Conservation (phyloP, 37 sponge, comb jelly and placozoan species). For the Aphrocallistes beatrix region DNA sequence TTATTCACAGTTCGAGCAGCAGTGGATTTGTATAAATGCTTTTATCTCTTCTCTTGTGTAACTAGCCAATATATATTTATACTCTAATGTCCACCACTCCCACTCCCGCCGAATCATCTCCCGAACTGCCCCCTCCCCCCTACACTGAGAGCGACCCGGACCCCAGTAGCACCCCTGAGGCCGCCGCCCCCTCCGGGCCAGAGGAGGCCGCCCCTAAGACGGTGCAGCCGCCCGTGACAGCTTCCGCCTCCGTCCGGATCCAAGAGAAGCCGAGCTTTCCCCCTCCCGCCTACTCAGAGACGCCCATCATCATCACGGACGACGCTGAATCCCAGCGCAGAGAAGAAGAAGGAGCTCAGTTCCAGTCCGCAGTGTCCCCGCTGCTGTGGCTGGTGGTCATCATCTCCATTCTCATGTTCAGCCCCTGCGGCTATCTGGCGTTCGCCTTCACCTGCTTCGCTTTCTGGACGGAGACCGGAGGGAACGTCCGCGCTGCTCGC, state of each 20-base stretch:
- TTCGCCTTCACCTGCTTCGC: conserved; percentile 8
- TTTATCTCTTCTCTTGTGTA: too few relatives aligned
- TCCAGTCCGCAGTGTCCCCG: neutral
- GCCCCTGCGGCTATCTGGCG: neutral
- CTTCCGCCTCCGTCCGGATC: neutral
- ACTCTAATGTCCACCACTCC: too few relatives aligned
- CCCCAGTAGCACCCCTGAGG: neutral
- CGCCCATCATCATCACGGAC: neutral
- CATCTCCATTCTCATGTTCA: neutral
- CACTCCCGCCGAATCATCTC: neutral
- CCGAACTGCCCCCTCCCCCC: neutral
- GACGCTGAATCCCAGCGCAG: neutral
- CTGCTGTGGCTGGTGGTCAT: neutral
- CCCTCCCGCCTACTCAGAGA: conserved; percentile 1
- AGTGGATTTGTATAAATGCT: too few relatives aligned
- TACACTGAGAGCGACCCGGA: neutral
- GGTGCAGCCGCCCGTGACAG: neutral
- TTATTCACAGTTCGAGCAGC: too few relatives aligned
- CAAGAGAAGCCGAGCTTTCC: neutral
- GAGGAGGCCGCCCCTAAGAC: neutral
- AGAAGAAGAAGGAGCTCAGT: neutral
- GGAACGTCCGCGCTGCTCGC: neutral
- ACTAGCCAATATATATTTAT: too few relatives aligned
- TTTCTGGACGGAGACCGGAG: neutral
- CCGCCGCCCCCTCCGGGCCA: neutral